Conservation (phyloP, 2,113 vertebrate species). For the Calidris pygmaea region DNA sequence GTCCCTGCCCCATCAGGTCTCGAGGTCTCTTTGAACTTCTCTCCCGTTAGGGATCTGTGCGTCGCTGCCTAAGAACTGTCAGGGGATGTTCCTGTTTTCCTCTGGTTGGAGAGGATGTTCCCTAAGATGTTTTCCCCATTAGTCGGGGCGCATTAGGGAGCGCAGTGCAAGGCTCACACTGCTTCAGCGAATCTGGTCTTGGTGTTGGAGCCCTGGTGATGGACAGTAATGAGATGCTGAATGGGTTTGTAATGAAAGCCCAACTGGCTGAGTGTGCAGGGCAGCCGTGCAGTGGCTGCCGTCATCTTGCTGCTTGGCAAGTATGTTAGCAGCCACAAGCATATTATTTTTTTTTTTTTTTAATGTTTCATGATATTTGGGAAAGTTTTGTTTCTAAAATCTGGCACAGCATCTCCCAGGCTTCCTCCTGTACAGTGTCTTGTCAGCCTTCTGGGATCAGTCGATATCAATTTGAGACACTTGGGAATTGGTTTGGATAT, state of each 20-base stretch:
- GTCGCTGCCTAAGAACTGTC: conserved; percentile 34
- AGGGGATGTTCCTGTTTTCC: not conserved
- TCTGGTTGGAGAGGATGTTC: conserved; percentile 19
- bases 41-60: conserved; percentile 12
- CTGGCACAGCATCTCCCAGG: not conserved
- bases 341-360: not conserved
- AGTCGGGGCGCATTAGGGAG: not conserved
- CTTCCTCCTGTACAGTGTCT: not conserved
- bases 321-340: not conserved
- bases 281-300: not conserved
- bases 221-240: conserved; percentile 36
- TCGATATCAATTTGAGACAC: not conserved
- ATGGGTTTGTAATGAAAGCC: not conserved
- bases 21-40: conserved; percentile 8
- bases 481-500: not conserved
- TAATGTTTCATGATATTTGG: not conserved
- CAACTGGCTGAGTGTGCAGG: not conserved
- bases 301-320: not conserved
- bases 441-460: not conserved
- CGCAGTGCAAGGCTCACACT: not conserved
- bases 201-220: not conserved
- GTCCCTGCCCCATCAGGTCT: conserved; percentile 17
- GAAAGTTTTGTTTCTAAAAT: not conserved
- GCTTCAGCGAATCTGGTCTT: not conserved
- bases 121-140: conserved; percentile 7